phyloP scores from a whole-genome alignment of 1,140 invertebrate genomes.

The Drosophila nigrodunni region DNA sequence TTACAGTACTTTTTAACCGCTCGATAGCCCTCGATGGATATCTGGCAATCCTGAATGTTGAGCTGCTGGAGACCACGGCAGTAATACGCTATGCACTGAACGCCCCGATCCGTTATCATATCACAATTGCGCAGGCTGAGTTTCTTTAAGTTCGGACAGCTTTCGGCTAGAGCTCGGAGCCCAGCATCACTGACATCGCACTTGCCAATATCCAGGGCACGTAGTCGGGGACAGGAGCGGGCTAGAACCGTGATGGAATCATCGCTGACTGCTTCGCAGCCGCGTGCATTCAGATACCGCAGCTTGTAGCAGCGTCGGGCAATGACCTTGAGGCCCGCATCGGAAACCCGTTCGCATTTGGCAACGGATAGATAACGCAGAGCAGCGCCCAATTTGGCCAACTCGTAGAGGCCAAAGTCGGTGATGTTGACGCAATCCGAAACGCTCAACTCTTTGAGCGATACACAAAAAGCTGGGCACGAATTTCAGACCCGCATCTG shows the following conservation, averaged over 20 bases:
- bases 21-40: constrained; percentile 93
- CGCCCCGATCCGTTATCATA: constrained; percentile 93
- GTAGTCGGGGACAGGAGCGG: constrained; percentile 91
- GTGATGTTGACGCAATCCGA: constrained; percentile 95
- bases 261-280: constrained; percentile 96
- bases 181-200: constrained; percentile 96
- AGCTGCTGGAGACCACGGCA: constrained; percentile 94
- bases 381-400: constrained; percentile 93
- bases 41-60: constrained; percentile 96
- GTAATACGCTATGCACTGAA: constrained; percentile 94
- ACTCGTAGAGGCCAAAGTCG: constrained; percentile 95
- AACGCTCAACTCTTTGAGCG: constrained; percentile 93
- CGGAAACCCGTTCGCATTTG: constrained; percentile 94
- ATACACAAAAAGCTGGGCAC: constrained; percentile 93
- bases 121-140: constrained; percentile 95
- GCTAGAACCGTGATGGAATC: constrained; percentile 93
- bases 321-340: constrained; percentile 94
- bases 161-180: constrained; percentile 92
- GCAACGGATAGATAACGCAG: constrained; percentile 94
- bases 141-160: constrained; percentile 95
- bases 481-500: constrained; percentile 90
- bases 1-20: constrained; percentile 96
- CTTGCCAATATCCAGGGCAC: constrained; percentile 95
- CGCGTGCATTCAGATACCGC: constrained; percentile 94
- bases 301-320: constrained; percentile 95